A percentile compares a stretch with the other conserved stretches of the same genome.
Conservation (phyloP, 2,888 invertebrate genomes). For the Danaus chrysippus region DNA sequence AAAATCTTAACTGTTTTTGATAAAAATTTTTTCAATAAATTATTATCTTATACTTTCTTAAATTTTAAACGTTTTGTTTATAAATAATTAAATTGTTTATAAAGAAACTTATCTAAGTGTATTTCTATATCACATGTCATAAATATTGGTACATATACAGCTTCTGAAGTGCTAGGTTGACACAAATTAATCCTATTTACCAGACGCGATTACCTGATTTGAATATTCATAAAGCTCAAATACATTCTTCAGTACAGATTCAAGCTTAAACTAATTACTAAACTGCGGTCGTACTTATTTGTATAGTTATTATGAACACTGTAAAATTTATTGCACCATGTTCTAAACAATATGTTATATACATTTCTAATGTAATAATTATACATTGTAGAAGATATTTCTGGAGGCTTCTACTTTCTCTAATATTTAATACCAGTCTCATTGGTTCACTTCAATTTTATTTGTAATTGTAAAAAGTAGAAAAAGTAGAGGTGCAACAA, state of each 20-base stretch:
- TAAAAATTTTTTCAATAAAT: too few species aligned
- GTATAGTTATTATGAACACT: too few species aligned
- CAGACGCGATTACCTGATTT: conserved; percentile 39
- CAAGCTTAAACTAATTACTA: conserved; percentile 29
- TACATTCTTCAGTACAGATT: conserved; percentile 38
- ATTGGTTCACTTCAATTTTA: not conserved
- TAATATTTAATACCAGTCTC: too few species aligned
- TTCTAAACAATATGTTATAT: too few species aligned
- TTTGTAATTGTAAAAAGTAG: conserved; percentile 7
- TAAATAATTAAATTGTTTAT: not conserved
- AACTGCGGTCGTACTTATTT: not conserved
- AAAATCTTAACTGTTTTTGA: too few species aligned
- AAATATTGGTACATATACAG: conserved; percentile 19
- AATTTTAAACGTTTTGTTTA: too few species aligned
- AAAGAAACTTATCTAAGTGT: not conserved
- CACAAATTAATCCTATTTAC: conserved; percentile 45
- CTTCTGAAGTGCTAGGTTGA: conserved; percentile 34
- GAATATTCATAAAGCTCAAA: conserved; percentile 45
- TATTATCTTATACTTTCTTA: too few species aligned
- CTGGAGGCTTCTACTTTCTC: too few species aligned
- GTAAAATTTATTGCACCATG: too few species aligned
- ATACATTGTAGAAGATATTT: too few species aligned
- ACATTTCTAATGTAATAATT: too few species aligned
- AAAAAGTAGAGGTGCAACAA: conserved; percentile 12
- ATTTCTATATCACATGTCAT: not conserved